A percentile compares a stretch with the other conserved stretches of the same genome.
Conservation (phyloP, 1,140 invertebrate genomes). For the Akabosia matsudoensis region DNA sequence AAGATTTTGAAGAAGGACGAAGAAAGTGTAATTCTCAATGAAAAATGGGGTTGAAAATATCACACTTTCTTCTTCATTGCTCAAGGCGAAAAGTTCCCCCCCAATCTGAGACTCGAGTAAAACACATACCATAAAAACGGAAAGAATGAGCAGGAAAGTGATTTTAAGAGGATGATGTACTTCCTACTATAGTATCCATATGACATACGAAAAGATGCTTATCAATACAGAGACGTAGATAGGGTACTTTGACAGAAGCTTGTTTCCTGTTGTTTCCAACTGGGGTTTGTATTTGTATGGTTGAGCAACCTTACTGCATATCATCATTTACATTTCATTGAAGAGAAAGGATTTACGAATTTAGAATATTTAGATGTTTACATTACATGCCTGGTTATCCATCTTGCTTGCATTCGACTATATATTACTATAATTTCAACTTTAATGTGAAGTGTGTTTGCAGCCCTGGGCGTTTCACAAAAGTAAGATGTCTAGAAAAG, state of each 20-base stretch:
- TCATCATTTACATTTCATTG: slow-evolving; percentile 16
- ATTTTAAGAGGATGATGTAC: not conserved
- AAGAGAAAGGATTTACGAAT: slow-evolving; percentile 7
- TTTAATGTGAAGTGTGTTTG: too few species aligned
- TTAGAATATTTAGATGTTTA: too few species aligned
- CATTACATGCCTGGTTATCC: too few species aligned
- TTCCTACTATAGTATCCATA: too few species aligned
- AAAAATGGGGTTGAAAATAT: slow-evolving; percentile 8
- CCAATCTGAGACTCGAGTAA: not conserved
- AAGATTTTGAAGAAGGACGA: not conserved
- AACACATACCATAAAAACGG: not conserved
- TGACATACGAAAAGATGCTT: too few species aligned
- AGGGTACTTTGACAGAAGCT: too few species aligned
- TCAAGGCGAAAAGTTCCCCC: not conserved
- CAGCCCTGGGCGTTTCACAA: too few species aligned
- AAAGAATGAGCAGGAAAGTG: not conserved
- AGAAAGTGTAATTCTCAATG: slow-evolving; percentile 21
- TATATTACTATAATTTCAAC: too few species aligned
- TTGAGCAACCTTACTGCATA: not conserved
- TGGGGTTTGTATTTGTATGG: too few species aligned
- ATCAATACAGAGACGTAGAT: too few species aligned
- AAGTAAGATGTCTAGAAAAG: too few species aligned
- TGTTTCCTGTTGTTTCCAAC: not conserved
- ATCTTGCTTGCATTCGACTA: too few species aligned
- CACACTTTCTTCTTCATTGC: slow-evolving; percentile 16